Evolutionary conservation across 2,113 vertebrate species (phyloP).

Genomic region (Notothenia rossii): DNA sequence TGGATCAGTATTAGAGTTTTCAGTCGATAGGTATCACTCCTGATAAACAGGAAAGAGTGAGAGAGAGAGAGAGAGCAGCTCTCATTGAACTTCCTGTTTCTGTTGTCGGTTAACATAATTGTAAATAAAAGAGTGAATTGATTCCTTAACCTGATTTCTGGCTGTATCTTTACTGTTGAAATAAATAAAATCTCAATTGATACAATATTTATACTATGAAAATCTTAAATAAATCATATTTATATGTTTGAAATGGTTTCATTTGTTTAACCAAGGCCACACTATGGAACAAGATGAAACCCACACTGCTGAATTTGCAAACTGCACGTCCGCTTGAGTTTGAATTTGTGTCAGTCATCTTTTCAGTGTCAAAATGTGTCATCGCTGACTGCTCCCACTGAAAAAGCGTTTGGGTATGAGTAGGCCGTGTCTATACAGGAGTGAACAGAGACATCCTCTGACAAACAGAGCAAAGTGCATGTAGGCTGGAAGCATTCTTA

Average conservation of each 20-base stretch:
- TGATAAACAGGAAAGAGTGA: conserved; percentile 62
- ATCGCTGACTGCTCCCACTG: conserved; percentile 8
- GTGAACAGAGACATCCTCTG: conserved; percentile 67
- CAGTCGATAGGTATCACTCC: not conserved
- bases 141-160: conserved; percentile 13
- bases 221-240: not conserved
- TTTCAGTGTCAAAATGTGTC: conserved; percentile 19
- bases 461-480: conserved; percentile 49
- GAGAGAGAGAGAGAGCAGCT: conserved; percentile 3
- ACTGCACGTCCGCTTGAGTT: conserved; percentile 29
- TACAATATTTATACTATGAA: not conserved
- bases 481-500: not conserved
- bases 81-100: conserved; percentile 71
- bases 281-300: not conserved
- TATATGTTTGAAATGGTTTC: not conserved
- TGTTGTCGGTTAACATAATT: conserved; percentile 51
- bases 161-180: conserved; percentile 20
- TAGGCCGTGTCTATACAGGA: not conserved
- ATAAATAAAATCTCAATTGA: not conserved
- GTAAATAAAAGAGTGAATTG: conserved; percentile 64
- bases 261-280: not conserved
- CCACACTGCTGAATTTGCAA: conserved; percentile 25
- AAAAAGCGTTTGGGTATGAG: not conserved
- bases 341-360: conserved; percentile 31
- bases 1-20: conserved; percentile 45